These are phyloP conservation scores for Oostethus manadensis DNA, from an alignment of 2,113 vertebrate species.

Conservation along the genomic window DNA sequence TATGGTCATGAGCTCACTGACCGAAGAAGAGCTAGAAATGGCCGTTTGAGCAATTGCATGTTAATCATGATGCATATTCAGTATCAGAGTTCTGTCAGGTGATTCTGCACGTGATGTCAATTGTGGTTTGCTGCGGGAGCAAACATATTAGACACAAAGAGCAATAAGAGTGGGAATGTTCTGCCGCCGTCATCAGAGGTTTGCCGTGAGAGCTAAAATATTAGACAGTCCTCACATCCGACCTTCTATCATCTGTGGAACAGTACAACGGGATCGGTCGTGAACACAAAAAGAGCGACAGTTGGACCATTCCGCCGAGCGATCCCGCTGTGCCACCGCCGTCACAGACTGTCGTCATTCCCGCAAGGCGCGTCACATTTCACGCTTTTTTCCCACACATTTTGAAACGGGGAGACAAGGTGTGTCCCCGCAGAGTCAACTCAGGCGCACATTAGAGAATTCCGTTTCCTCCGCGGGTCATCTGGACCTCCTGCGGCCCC, in stretches of 20 bases:
- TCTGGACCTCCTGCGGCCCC: constrained; percentile 10
- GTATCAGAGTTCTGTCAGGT: not conserved
- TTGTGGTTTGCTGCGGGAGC: not conserved
- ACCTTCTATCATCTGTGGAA: constrained; percentile 17
- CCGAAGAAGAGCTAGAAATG: too few species aligned
- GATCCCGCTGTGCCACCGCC: constrained; percentile 24
- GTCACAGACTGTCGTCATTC: constrained; percentile 17
- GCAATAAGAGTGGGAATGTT: too few species aligned
- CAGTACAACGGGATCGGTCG: constrained; percentile 1
- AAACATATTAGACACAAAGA: constrained; percentile 2
- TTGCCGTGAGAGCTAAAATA: not conserved
- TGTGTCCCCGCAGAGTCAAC: not conserved
- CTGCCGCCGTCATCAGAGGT: too few species aligned
- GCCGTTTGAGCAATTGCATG: too few species aligned
- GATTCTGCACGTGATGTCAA: not conserved
- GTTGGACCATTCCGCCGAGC: not conserved
- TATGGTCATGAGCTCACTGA: too few species aligned
- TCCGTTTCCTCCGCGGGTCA: constrained; percentile 13
- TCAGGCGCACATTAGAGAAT: constrained; percentile 15
- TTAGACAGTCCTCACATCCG: not conserved
- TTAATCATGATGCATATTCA: too few species aligned
- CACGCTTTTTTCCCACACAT: not conserved
- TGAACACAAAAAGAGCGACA: constrained; percentile 8
- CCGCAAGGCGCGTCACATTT: not conserved
- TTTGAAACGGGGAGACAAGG: constrained; percentile 3